Conservation (phyloP, 2,888 invertebrate species). For the Biston betularia region DNA sequence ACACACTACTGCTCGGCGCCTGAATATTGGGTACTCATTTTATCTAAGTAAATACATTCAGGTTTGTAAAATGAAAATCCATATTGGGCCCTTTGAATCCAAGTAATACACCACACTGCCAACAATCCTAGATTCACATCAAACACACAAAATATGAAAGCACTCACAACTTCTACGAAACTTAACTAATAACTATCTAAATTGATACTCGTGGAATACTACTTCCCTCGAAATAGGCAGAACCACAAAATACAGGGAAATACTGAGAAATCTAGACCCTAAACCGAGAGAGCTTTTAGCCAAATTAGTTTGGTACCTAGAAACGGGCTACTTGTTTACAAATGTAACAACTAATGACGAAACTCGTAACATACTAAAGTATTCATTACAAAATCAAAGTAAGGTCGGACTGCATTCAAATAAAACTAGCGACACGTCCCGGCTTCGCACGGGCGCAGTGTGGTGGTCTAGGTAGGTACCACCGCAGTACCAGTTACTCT, state of each 20-base stretch:
- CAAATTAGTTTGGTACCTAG: not conserved
- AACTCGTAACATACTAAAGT: not conserved
- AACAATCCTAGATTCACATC: not conserved
- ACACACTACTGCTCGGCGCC: no score
- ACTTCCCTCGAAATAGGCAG: not conserved
- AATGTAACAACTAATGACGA: not conserved
- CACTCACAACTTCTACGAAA: not conserved
- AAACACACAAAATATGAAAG: not conserved
- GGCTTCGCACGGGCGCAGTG: no score
- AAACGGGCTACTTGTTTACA: not conserved
- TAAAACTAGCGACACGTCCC: no score
- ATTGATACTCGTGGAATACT: not conserved
- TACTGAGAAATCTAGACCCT: slow-evolving; percentile 7
- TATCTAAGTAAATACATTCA: no score
- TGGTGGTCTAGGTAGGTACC: no score
- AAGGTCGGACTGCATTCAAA: not conserved
- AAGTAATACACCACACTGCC: not conserved
- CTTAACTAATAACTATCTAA: not conserved
- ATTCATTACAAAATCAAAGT: not conserved
- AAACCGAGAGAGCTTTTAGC: slow-evolving; percentile 9
- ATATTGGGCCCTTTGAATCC: not conserved
- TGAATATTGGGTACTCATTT: no score
- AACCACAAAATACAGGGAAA: slow-evolving; percentile 6
- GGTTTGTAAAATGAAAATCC: no score
- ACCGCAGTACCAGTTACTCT: no score